A percentile compares a stretch with the other conserved stretches of the same genome.
Conservation (phyloP, 2,797 vertebrate species). For the Lateolabrax maculatus region DNA sequence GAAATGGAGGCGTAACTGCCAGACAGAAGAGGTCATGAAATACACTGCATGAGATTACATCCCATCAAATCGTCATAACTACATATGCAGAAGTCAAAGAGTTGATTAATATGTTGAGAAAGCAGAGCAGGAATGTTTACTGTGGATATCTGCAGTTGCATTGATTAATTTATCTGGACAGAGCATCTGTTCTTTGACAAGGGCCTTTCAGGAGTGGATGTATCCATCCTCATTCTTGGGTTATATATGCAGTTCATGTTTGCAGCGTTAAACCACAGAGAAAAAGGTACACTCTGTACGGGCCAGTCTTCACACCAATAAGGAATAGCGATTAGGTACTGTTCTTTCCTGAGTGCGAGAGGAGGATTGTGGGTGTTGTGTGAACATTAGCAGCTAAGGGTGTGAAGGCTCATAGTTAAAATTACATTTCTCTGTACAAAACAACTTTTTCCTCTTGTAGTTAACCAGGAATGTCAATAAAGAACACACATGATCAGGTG, state of each 20-base stretch:
- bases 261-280: conserved; percentile 19
- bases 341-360: conserved; percentile 50
- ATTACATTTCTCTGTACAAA: conserved; percentile 48
- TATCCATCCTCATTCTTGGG: conserved; percentile 12
- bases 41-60: conserved; percentile 19
- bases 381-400: conserved; percentile 61
- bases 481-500: conserved; percentile 8
- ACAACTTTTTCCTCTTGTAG: conserved; percentile 33
- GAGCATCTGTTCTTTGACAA: conserved; percentile 16
- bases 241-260: conserved; percentile 28
- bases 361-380: conserved; percentile 71
- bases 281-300: conserved; percentile 41
- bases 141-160: conserved; percentile 19
- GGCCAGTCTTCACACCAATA: conserved; percentile 47
- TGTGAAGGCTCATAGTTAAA: conserved; percentile 63
- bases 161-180: conserved; percentile 20
- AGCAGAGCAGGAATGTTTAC: conserved; percentile 5
- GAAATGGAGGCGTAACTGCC: conserved; percentile 21
- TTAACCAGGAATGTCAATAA: conserved; percentile 31
- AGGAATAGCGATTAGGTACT: conserved; percentile 60
- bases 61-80: conserved; percentile 7
- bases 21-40: conserved; percentile 20
- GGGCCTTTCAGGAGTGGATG: background rate
- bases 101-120: conserved; percentile 24
- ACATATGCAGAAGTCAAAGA: conserved; percentile 31